Base-by-base conservation (phyloP, 2,888 invertebrate species). In the Erebia epiphron region DNA sequence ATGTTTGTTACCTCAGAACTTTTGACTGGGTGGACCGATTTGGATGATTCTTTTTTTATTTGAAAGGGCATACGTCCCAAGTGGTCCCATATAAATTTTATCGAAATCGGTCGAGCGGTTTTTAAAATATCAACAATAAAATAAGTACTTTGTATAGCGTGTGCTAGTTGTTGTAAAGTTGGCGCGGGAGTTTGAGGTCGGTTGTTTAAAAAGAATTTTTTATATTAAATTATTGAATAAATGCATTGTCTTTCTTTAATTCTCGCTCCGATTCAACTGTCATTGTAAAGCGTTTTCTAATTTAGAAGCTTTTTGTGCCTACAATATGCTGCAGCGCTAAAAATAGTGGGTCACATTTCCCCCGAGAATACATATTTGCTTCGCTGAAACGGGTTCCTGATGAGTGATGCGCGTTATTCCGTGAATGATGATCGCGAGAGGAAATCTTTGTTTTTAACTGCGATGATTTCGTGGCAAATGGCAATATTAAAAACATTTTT, bases 231-330 rank as follows among this genome's bases (percentile, higher is more conserved):
- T n/a, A n/a, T n/a, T 26, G 26, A 26, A 26, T 26, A 26, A 26
- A 65, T 67, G 58, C 43, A 54, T 69, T 46, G 1, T 26, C 26
- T 26, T 26, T 26, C 26, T 26, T 26, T 21, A 1, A 2, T 21
- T 26, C 26, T 49, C 46, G 43, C 56, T 66, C 60, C 49, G 57
- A 65, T 54, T 61, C 65, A 68, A 65, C 60, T 68, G 68, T 68
- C 60, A 66, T 57, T 61, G 35, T 58, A 63, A 69, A 72, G 58
- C 50, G 58, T 21, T 66, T 67, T 72, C 67, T 63, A 72, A 69
- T 66, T 72, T 69, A 67, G 66, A 58, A 21, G 72, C 69, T 69
- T 72, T 72, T 72, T 72, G 69, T 69, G 21, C 49, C 65, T 63
- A 61, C 62, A 62, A 62, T n/a, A n/a, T n/a, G 41, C 62, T 66